A percentile compares a stretch with the other conserved stretches of the same genome.
These are phyloP conservation scores for Arremon brunneinucha DNA, from an alignment of 2,797 vertebrate species.

Conservation along the genomic window DNA sequence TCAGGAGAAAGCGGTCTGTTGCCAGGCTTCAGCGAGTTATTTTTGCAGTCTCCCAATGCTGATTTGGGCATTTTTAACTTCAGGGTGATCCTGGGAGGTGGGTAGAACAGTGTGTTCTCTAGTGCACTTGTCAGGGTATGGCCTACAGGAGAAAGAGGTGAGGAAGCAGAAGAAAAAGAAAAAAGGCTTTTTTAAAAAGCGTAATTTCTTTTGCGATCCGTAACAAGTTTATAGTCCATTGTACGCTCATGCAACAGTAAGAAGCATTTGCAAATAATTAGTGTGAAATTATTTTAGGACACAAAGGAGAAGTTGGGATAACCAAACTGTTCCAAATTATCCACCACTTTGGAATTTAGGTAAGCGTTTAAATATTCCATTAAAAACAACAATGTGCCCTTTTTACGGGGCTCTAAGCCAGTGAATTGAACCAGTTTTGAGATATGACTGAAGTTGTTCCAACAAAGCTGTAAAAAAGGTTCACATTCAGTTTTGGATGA, in stretches of 20 bases:
- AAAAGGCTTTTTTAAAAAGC: background rate
- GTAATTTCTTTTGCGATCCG: background rate
- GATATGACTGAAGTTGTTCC: constrained; percentile 33
- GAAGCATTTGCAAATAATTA: background rate
- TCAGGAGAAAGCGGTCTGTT: constrained; percentile 84
- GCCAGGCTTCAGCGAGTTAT: constrained; percentile 79
- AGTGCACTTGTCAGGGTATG: constrained; percentile 83
- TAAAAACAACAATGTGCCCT: background rate
- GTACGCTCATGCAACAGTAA: background rate
- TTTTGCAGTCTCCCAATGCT: constrained; percentile 80
- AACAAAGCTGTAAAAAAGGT: constrained; percentile 32
- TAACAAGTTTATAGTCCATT: background rate
- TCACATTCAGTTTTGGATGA: background rate
- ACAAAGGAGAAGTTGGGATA: background rate
- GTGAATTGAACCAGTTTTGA: background rate
- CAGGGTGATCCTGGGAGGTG: constrained; percentile 92
- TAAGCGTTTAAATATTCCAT: constrained; percentile 8
- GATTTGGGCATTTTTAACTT: constrained; percentile 96
- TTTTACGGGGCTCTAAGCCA: background rate
- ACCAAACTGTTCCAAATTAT: background rate
- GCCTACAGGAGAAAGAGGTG: constrained; percentile 69
- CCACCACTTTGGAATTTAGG: background rate
- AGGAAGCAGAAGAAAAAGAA: background rate
- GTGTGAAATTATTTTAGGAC: background rate
- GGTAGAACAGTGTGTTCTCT: constrained; percentile 86